phyloP scores from a whole-genome alignment of 2,888 invertebrate genomes.

The Acholoe squamosa region DNA sequence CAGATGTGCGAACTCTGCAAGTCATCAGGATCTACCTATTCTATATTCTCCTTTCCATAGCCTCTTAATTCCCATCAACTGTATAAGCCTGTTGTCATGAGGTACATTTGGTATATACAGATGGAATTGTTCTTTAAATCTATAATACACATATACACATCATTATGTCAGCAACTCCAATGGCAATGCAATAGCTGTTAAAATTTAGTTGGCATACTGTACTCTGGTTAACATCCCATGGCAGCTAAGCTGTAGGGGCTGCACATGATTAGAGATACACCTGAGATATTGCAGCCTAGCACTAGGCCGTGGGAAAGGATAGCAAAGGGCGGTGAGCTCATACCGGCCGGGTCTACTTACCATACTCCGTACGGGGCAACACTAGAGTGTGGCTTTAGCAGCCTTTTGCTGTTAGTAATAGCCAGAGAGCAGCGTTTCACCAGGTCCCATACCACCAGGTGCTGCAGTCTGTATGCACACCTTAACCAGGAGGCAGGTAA shows the following conservation, averaged over 20 bases:
- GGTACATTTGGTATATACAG: too few relatives aligned
- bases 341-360: slow-evolving; percentile 30
- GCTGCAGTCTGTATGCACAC: not conserved
- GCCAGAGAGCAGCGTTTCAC: not conserved
- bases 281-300: not conserved
- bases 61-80: too few relatives aligned
- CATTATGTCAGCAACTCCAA: slow-evolving; percentile 19
- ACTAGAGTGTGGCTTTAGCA: not conserved
- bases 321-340: not conserved
- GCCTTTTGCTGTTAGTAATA: not conserved
- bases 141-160: too few relatives aligned
- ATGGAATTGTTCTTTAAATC: too few relatives aligned
- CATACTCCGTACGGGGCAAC: slow-evolving; percentile 31
- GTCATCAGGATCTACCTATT: too few relatives aligned
- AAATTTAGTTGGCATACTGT: not conserved
- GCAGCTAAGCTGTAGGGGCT: not conserved
- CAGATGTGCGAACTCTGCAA: not conserved
- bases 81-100: too few relatives aligned
- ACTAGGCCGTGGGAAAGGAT: not conserved
- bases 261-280: not conserved
- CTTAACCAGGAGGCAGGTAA: not conserved
- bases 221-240: slow-evolving; percentile 5
- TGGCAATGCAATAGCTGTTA: not conserved
- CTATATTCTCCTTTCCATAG: too few relatives aligned
- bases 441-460: slow-evolving; percentile 9